Percentiles rank a stretch among this genome's conserved stretches.
Evolutionary conservation across 1,140 invertebrate genomes (phyloP).

Genomic region (Microplitis demolitor): DNA sequence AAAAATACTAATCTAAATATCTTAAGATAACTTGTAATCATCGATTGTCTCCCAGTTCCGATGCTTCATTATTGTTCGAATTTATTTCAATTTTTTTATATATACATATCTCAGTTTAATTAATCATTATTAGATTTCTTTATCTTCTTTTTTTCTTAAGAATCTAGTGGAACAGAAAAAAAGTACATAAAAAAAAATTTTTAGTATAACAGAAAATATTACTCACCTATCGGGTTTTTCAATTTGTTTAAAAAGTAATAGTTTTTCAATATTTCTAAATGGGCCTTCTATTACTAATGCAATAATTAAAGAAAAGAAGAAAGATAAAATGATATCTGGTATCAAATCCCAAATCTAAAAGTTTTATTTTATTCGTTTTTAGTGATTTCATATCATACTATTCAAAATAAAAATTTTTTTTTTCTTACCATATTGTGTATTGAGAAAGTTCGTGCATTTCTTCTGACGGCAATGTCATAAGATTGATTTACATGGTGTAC

Average conservation of each 20-base stretch:
- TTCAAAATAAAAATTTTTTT: background rate
- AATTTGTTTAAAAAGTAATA: conserved; percentile 36
- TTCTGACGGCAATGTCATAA: conserved; percentile 37
- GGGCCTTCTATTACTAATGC: conserved; percentile 44
- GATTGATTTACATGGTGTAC: conserved; percentile 50
- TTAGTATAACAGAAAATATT: no score
- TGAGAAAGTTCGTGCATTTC: conserved; percentile 38
- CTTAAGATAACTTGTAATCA: no score
- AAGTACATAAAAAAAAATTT: no score
- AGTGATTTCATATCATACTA: background rate
- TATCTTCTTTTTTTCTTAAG: no score
- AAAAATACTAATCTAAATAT: no score
- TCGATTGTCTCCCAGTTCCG: no score
- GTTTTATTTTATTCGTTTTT: background rate
- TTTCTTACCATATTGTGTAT: conserved; percentile 38
- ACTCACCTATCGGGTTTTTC: no score
- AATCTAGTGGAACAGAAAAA: no score
- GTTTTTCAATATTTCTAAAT: conserved; percentile 45
- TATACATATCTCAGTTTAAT: no score
- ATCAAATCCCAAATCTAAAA: conserved; percentile 39
- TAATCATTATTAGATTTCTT: no score
- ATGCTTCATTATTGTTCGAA: no score
- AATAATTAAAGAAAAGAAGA: conserved; percentile 39
- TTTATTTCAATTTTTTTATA: no score
- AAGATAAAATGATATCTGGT: conserved; percentile 41